Evolutionary conservation across 2,888 invertebrate species (phyloP).

Genomic region (Pandemis cinnamomeana): DNA sequence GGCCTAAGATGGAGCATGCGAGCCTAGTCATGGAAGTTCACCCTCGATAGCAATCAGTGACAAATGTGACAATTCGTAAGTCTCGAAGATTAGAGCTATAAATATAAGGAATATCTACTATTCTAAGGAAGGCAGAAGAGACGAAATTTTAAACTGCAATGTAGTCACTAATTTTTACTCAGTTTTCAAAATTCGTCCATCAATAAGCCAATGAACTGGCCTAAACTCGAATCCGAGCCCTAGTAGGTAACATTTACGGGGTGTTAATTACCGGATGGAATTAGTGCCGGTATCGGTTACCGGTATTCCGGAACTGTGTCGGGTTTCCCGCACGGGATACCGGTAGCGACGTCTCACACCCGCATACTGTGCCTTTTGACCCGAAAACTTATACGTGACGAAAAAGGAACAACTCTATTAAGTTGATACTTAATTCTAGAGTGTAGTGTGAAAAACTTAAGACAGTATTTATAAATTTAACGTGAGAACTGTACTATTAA

Average conservation of each 20-base stretch:
- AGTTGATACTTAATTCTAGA: not conserved
- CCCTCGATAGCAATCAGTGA: too few species aligned
- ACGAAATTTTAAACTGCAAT: too few species aligned
- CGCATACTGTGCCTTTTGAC: conserved; percentile 38
- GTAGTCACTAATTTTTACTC: not conserved
- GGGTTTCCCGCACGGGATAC: conserved; percentile 48
- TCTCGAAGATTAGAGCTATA: too few species aligned
- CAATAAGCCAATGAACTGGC: not conserved
- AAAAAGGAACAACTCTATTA: not conserved
- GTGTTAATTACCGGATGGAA: conserved; percentile 51
- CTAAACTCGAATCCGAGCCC: conserved; percentile 19
- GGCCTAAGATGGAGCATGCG: too few species aligned
- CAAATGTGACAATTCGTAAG: too few species aligned
- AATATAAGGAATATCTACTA: too few species aligned
- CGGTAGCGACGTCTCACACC: conserved; percentile 46
- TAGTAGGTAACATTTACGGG: conserved; percentile 40
- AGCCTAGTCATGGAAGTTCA: too few species aligned
- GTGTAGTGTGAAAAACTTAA: too few species aligned
- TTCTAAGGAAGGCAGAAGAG: too few species aligned
- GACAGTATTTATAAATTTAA: too few species aligned
- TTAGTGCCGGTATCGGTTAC: conserved; percentile 46
- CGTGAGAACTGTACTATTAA: too few species aligned
- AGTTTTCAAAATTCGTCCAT: not conserved
- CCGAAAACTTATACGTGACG: conserved; percentile 28
- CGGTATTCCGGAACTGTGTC: conserved; percentile 43